Conservation (phyloP, 2,888 invertebrate genomes). For the Formica aserva region DNA sequence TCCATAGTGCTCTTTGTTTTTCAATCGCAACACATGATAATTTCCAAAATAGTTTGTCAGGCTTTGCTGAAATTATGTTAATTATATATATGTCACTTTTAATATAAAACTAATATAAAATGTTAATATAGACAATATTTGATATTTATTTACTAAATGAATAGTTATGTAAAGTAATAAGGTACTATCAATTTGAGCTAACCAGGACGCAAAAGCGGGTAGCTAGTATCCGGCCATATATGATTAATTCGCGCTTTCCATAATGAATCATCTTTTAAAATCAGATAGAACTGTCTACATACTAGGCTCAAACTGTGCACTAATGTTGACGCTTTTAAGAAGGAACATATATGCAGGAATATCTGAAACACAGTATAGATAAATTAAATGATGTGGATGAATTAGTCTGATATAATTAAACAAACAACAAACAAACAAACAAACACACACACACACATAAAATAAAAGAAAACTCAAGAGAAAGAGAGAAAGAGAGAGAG, state of each 20-base stretch:
- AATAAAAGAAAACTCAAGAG: conserved; percentile 1
- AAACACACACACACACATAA: background rate
- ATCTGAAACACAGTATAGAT: conserved; percentile 85
- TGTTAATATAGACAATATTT: conserved; percentile 61
- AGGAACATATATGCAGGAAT: conserved; percentile 88
- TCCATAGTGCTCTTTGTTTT: conserved; percentile 88
- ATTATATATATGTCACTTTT: background rate
- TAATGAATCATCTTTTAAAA: conserved; percentile 87
- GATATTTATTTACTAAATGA: conserved; percentile 77
- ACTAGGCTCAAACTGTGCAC: conserved; percentile 87
- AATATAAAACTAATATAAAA: background rate
- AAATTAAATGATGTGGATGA: background rate
- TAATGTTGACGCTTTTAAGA: conserved; percentile 87
- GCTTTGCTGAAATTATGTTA: conserved; percentile 79
- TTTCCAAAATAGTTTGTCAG: conserved; percentile 87
- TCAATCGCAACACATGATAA: conserved; percentile 88
- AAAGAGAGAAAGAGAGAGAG: background rate
- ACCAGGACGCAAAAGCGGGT: conserved; percentile 82
- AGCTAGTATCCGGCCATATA: conserved; percentile 80
- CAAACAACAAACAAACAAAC: background rate
- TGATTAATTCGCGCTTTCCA: conserved; percentile 86
- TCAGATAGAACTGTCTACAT: conserved; percentile 87
- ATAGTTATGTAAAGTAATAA: conserved; percentile 72
- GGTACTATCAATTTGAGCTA: conserved; percentile 76
- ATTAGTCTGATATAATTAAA: background rate